phyloP scores from a whole-genome alignment of 2,797 vertebrate species.

The Uromys caudimaculatus region DNA sequence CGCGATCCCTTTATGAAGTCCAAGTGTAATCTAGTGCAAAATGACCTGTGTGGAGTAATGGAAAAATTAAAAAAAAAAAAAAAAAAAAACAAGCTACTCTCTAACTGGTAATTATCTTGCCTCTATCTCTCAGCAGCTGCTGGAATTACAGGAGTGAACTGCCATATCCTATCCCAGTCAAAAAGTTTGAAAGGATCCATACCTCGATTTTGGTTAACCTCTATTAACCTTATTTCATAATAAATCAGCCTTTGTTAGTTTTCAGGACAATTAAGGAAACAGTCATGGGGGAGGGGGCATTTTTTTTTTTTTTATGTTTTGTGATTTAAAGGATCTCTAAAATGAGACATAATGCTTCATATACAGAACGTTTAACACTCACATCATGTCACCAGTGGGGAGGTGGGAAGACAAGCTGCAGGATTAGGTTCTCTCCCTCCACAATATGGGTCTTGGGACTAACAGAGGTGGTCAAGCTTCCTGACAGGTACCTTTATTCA shows the following conservation, averaged over 20 bases:
- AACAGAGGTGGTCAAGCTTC: neutral
- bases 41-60: too few species aligned
- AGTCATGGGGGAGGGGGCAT: neutral
- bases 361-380: neutral
- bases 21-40: too few species aligned
- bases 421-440: neutral
- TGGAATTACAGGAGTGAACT: neutral
- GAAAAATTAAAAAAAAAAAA: too few species aligned
- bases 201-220: neutral
- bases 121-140: too few species aligned
- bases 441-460: neutral
- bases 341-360: neutral
- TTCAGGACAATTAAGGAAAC: constrained; percentile 30
- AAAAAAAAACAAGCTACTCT: too few species aligned
- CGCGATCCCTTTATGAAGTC: neutral
- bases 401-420: neutral
- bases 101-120: neutral
- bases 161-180: too few species aligned
- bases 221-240: neutral
- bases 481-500: neutral
- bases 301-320: constrained; percentile 42
- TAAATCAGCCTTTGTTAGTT: constrained; percentile 15
- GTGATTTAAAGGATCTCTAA: neutral
- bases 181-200: neutral
- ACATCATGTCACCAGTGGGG: too few species aligned